Evolutionary conservation across 2,797 vertebrate species (phyloP), one percentile per base, ranked within the genome.

Genomic region (Sternarchorhynchus goeldii): DNA sequence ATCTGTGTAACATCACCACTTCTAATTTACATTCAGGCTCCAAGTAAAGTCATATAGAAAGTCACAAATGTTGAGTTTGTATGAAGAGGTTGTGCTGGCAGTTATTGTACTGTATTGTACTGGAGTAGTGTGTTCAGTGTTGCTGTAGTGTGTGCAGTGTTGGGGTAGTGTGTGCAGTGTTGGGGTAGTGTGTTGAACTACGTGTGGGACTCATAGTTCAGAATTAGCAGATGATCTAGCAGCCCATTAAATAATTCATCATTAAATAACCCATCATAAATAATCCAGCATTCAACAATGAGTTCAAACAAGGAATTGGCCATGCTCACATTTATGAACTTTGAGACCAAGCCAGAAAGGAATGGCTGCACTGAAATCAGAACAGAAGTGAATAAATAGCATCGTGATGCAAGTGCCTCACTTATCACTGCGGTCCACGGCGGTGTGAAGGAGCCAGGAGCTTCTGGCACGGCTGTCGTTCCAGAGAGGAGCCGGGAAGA

Each of bases 391-490:
- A 56, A 56, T 70, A 70, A 70, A 70, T 34, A 70, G 67, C 50
- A 29, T 55, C 32, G 50, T 32, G 67, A 56, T 29, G 67, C 50
- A 32, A 32, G 50, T 20, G 50, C 56, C 50, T 32, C 3, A 18
- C 67, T 12, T 56, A 50, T 56, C 67, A 39, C 25, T 6, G 50
- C 18, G 41, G 20, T 50, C 20, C 29, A 41, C 53, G 67, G 45
- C 25, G 32, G 67, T 17, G 41, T 55, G 67, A 55, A n/a, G 66
- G 21, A 21, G 66, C 65, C 39, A 67, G 65, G 41, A 67, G 50
- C 65, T 56, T 29, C 21, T 36, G 39, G 41, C 6, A 41, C 36
- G 29, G 39, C 12, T 17, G 25, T 25, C 45, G 53, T 17, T 5
- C 2, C 20, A 29, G 7, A 70, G 29, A 70, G 50, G 36, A 29